phyloP scores from a whole-genome alignment of 2,797 vertebrate species.

The Acipenser ruthenus region DNA sequence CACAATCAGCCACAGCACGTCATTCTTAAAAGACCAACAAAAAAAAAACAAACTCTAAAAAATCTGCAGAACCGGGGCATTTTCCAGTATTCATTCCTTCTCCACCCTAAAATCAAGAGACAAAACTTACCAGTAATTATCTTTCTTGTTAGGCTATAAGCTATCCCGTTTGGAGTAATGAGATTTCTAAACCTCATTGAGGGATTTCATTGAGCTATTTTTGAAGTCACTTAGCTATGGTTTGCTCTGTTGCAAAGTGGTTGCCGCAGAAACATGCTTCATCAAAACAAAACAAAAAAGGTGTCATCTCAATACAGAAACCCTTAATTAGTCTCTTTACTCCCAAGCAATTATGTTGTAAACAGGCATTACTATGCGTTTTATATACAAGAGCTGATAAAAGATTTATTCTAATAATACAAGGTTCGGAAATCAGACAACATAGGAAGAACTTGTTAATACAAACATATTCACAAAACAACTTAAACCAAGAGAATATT shows the following conservation, averaged over 20 bases:
- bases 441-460: conserved; percentile 1
- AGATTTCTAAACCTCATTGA: background rate
- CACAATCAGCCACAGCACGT: background rate
- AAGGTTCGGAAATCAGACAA: conserved; percentile 2
- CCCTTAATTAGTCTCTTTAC: conserved; percentile 16
- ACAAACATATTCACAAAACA: conserved; percentile 6
- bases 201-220: background rate
- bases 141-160: background rate
- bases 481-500: conserved; percentile 7
- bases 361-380: background rate
- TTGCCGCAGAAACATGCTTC: background rate
- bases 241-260: background rate
- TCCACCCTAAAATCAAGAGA: conserved; percentile 30
- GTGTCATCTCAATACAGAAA: conserved; percentile 14
- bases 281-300: conserved; percentile 15
- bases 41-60: conserved; percentile 16
- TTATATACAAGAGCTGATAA: conserved; percentile 7
- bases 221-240: background rate
- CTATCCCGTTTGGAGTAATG: background rate
- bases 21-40: conserved; percentile 35
- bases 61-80: conserved; percentile 15
- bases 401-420: conserved; percentile 1
- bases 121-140: conserved; percentile 11
- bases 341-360: conserved; percentile 3
- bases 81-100: conserved; percentile 19